Evolutionary conservation across 2,113 vertebrate species (phyloP).

Genomic region (Nothobranchius furzeri): DNA sequence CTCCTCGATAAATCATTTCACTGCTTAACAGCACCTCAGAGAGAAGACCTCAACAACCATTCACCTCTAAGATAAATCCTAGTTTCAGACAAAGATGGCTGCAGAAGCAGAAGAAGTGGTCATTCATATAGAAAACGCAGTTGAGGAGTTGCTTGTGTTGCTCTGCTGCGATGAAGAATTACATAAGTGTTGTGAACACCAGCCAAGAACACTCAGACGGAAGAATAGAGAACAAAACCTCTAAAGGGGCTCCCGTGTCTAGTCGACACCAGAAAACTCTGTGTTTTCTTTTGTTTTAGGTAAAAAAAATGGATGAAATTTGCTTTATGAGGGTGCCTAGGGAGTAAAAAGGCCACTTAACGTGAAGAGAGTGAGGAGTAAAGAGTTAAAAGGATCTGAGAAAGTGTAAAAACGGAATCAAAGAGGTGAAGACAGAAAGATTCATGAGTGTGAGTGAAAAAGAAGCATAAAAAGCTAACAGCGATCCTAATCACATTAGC

Average conservation of each 20-base stretch:
- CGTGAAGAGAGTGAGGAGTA: background rate
- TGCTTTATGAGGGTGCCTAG: background rate
- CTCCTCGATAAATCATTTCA: background rate
- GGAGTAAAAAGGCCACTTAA: background rate
- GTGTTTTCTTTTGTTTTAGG: slow-evolving; percentile 19
- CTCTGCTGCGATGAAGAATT: slow-evolving; percentile 39
- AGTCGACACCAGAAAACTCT: slow-evolving; percentile 27
- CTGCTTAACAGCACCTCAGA: background rate
- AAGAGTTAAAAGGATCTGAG: background rate
- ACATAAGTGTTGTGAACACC: slow-evolving; percentile 56
- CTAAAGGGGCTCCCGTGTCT: slow-evolving; percentile 35
- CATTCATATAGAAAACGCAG: slow-evolving; percentile 18
- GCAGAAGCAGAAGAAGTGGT: background rate
- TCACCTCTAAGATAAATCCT: background rate
- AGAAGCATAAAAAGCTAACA: slow-evolving; percentile 26
- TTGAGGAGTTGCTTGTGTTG: background rate
- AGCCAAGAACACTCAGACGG: slow-evolving; percentile 33
- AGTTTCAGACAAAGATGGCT: slow-evolving; percentile 3
- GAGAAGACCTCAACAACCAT: background rate
- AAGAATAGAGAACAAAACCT: slow-evolving; percentile 20
- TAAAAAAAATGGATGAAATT: background rate
- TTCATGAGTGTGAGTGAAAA: too few species aligned
- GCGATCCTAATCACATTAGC: slow-evolving; percentile 74
- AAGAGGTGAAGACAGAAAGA: background rate
- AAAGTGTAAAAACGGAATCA: background rate